Evolutionary conservation across 2,888 invertebrate genomes (phyloP), one percentile per base, ranked within the genome.

Genomic region (Myathropa florea): DNA sequence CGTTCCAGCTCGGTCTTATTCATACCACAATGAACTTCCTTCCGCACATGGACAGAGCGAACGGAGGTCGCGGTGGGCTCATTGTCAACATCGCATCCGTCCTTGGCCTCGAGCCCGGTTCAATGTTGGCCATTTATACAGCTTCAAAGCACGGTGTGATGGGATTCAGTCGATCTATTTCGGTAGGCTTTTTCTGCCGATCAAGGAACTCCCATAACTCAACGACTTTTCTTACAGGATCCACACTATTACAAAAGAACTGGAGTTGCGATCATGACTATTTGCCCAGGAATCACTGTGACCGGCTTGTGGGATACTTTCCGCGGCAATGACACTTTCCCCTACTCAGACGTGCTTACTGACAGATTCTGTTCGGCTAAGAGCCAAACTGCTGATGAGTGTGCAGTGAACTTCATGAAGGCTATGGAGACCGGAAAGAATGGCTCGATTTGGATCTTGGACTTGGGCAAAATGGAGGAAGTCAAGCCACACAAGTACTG

Each of bases 1-100:
- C 9, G 3, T 71, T 71, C 3, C 88, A 93, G 93, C 90, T 90
- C 90, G 93, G 92, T 3, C 28, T 92, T 18, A 91, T 92, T n/a
- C 91, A 92, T 0, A 90, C 92, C 9, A 92, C 91, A 0, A 86
- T 91, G 87, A 90, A 89, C 72, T 91, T 89, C 7, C 88, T 92
- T 28, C 88, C 90, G n/a, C 89, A 91, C 53, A 92, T 92, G 92
- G 89, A 91, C 26, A 90, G 89, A 63, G 90, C 90, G 14, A 90
- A 90, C 39, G 91, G 91, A 1, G 92, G 91, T 7, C 88, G 88
- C 1, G 92, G 92, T 18, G 91, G 91, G 10, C 89, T 91, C 39
- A 91, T 92, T 72, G 89, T 91, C 18, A 92, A 91, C 89, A 88
- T 92, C 28, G 89, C 92, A 0, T 92, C 92, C 84, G 88, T 89